Conservation (phyloP, 2,797 vertebrate genomes). For the Lepilemur ruficaudatus region DNA sequence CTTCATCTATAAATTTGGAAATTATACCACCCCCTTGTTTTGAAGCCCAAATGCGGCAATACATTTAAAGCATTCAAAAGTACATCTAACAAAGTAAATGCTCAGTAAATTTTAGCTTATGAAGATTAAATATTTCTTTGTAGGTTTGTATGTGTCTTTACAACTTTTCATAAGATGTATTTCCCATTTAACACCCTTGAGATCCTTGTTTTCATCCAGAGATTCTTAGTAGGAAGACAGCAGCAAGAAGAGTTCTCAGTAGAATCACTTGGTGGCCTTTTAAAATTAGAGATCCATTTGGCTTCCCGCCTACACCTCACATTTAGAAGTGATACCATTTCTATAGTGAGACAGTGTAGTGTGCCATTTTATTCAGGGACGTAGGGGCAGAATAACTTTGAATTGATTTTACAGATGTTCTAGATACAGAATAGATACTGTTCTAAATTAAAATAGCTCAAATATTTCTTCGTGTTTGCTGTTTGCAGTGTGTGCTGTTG, state of each 20-base stretch:
- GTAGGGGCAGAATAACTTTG: neutral
- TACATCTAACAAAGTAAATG: neutral
- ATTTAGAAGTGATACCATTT: neutral
- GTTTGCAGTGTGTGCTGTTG: neutral
- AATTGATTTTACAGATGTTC: neutral
- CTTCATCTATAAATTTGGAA: neutral
- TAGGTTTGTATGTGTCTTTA: neutral
- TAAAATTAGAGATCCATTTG: neutral
- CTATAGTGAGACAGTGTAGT: neutral
- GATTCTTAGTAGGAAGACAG: neutral
- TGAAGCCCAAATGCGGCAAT: neutral
- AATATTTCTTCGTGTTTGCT: neutral
- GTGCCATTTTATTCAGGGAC: neutral
- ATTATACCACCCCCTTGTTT: neutral
- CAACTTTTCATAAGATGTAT: neutral
- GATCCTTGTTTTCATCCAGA: neutral
- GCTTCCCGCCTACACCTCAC: neutral
- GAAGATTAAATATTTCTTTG: neutral
- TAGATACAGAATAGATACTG: neutral
- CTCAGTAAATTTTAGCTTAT: neutral
- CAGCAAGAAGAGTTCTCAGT: neutral
- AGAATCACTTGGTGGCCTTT: neutral
- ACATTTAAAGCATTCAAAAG: neutral
- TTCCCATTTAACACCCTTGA: neutral
- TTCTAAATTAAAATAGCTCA: neutral